Base-by-base conservation (phyloP, 2,888 invertebrate species). In the Cyrtodaria siliqua region DNA sequence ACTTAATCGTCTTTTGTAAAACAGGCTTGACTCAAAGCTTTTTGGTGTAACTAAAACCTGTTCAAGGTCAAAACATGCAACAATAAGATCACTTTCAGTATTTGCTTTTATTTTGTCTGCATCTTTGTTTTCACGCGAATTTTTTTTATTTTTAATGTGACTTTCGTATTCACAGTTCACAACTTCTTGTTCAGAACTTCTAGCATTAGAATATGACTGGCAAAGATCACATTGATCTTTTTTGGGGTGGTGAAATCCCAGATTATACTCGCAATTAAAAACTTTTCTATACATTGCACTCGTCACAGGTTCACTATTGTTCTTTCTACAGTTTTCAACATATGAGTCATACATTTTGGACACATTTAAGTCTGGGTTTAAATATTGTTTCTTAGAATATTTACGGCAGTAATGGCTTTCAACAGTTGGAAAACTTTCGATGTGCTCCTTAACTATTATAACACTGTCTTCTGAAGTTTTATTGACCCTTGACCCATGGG, bases 401-500 rank as follows among this genome's bases (percentile, higher is more conserved):
- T 53, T 53, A 9, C 53, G 2, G 27, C 53, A 53, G 26, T 53
- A 53, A 18, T 53, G 53, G 53, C 53, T 53, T 9, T 53, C 53
- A 26, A 53, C 27, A 12, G 27, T n/a, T 20, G 16, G 26, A 18
- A 53, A 53, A 6, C 26, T 9, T 27, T 53, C 53, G 26, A 53
- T 53, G 29, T 53, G 53, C 2, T 24, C 27, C 8, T 18, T 16
- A 8, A 53, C 53, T 14, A 26, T 24, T 12, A 26, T 24, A 1
- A 53, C 12, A 2, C 14, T 26, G 16, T 53, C 53, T 12, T 6
- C 12, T 14, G 26, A 4, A 6, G 53, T 53, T 2, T 53, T 53
- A 14, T 53, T 53, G 33, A 12, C n/a, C n/a, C n/a, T n/a, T n/a
- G 33, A 8, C 33, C 33, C 33, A 33, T 33, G 33, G 4, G 4